A percentile compares a stretch with the other conserved stretches of the same genome.
Conservation (phyloP, 2,797 vertebrate species). For the Natrix natrix region DNA sequence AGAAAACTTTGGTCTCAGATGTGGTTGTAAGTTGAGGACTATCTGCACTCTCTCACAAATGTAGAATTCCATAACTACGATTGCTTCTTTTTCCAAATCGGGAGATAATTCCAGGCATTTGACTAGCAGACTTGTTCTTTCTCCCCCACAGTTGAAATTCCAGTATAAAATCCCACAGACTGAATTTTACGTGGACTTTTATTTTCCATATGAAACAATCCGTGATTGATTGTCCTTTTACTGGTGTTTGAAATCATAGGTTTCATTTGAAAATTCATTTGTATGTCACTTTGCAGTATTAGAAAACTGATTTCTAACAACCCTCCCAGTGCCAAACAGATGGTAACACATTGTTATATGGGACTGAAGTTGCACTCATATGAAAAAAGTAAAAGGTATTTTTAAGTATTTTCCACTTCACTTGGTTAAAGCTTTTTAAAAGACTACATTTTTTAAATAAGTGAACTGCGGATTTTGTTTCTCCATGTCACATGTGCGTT, state of each 20-base stretch:
- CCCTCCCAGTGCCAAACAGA: slow-evolving; percentile 70
- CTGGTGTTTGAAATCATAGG: slow-evolving; percentile 59
- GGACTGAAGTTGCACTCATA: slow-evolving; percentile 59
- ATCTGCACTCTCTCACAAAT: neutral
- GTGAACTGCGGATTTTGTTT: slow-evolving; percentile 66
- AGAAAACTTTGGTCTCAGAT: too few relatives aligned
- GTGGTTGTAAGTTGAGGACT: too few relatives aligned
- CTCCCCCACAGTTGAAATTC: slow-evolving; percentile 33
- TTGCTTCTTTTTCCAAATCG: slow-evolving; percentile 10
- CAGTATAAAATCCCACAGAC: slow-evolving; percentile 52
- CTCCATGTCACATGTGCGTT: slow-evolving; percentile 56
- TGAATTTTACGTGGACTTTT: slow-evolving; percentile 18
- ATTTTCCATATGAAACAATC: slow-evolving; percentile 1
- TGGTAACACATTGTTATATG: slow-evolving; percentile 66
- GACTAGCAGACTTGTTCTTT: slow-evolving; percentile 23
- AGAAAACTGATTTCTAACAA: slow-evolving; percentile 65
- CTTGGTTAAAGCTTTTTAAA: slow-evolving; percentile 62
- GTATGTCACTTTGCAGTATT: slow-evolving; percentile 69
- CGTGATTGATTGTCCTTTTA: slow-evolving; percentile 54
- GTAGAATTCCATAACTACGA: neutral
- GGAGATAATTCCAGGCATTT: neutral
- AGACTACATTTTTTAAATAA: slow-evolving; percentile 67
- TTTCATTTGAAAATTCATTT: slow-evolving; percentile 69
- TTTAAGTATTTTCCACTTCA: slow-evolving; percentile 65
- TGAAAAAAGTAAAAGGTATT: slow-evolving; percentile 68